Conservation (phyloP, 2,888 invertebrate genomes). For the Plebejus melissa region DNA sequence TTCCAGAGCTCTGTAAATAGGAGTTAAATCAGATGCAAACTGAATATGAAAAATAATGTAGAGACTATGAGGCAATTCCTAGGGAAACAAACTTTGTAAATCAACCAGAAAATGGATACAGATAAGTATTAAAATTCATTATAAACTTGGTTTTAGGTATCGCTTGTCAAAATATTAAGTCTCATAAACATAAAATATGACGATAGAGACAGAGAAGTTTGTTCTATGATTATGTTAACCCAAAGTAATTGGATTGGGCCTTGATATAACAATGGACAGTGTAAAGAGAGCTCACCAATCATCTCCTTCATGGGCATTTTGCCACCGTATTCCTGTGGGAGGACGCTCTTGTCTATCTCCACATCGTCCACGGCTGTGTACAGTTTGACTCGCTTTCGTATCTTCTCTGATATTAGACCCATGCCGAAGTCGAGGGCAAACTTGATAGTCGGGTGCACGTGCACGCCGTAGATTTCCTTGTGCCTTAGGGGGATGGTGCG, state of each 20-base stretch:
- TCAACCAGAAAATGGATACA: too few species aligned
- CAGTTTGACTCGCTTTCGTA: constrained; percentile 83
- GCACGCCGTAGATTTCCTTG: constrained; percentile 87
- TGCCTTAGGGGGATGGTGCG: constrained; percentile 88
- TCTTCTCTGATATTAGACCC: constrained; percentile 87
- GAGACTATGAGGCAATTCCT: too few species aligned
- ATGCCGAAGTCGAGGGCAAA: constrained; percentile 88
- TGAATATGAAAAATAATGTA: too few species aligned
- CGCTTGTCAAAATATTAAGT: too few species aligned
- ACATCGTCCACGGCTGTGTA: constrained; percentile 82
- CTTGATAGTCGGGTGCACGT: constrained; percentile 85
- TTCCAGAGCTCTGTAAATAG: constrained; percentile 81
- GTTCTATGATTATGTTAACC: too few species aligned
- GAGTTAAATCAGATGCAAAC: too few species aligned
- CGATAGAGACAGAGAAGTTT: too few species aligned
- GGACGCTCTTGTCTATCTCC: constrained; percentile 79
- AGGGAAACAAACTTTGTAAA: too few species aligned
- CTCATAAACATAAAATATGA: too few species aligned
- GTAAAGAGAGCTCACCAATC: constrained; percentile 80
- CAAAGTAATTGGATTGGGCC: too few species aligned
- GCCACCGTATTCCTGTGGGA: constrained; percentile 91
- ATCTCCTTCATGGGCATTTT: constrained; percentile 89
- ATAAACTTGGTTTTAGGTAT: too few species aligned
- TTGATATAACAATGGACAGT: neutral
- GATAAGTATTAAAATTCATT: too few species aligned